phyloP scores from a whole-genome alignment of 2,888 invertebrate species.

The Chironomus riparius region DNA sequence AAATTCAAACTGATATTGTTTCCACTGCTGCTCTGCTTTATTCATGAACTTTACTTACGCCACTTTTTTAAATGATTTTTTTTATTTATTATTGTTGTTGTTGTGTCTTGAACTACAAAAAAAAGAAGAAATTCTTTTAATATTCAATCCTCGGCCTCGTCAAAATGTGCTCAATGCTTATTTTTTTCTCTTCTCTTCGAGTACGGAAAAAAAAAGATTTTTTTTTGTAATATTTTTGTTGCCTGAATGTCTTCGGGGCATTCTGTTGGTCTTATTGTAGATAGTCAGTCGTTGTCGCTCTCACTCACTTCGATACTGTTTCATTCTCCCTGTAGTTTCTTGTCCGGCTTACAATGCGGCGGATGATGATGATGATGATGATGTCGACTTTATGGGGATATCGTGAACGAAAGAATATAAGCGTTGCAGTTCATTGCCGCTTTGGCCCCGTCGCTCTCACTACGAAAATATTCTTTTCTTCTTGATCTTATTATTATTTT shows the following conservation, averaged over 20 bases:
- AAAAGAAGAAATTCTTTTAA: too few species aligned
- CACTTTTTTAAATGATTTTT: too few species aligned
- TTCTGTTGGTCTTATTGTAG: not conserved
- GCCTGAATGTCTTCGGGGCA: constrained; percentile 6
- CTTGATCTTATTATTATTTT: not conserved
- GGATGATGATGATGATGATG: not conserved
- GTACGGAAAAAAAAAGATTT: too few species aligned
- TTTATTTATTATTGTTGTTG: too few species aligned
- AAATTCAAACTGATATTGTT: not conserved
- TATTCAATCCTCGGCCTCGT: not conserved
- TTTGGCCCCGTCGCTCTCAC: not conserved
- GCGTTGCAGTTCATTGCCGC: constrained; percentile 4
- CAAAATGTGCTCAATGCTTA: not conserved
- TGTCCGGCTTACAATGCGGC: not conserved
- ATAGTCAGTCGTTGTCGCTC: not conserved
- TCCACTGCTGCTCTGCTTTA: not conserved
- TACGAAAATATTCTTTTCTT: not conserved
- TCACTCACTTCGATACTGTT: not conserved
- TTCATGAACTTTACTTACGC: not conserved
- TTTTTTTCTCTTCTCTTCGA: not conserved
- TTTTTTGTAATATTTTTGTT: not conserved
- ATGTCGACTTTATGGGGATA: not conserved
- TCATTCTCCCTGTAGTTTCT: not conserved
- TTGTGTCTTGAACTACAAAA: too few species aligned
- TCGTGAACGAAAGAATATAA: constrained; percentile 3